A percentile compares a stretch with the other conserved stretches of the same genome.
phyloP scores from a whole-genome alignment of 2,888 invertebrate genomes.

The Dermolepida albohirtum region DNA sequence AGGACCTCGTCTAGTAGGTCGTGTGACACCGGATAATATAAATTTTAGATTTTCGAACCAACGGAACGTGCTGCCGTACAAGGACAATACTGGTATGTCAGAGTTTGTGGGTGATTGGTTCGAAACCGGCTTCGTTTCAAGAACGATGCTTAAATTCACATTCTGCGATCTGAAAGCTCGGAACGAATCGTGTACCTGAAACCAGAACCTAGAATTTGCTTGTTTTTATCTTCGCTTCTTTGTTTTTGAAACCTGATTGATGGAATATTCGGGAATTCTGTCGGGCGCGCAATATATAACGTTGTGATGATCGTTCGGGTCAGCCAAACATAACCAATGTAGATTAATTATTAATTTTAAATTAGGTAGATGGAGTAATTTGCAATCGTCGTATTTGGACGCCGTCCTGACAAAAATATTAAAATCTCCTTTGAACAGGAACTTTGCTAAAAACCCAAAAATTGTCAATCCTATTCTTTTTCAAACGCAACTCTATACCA shows the following conservation, averaged over 20 bases:
- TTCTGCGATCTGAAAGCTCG: slow-evolving; percentile 93
- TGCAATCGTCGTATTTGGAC: slow-evolving; percentile 98
- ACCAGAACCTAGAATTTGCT: slow-evolving; percentile 39
- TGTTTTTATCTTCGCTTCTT: neutral
- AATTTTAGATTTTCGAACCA: slow-evolving; percentile 97
- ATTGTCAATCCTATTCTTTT: neutral
- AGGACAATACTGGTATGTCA: slow-evolving; percentile 78
- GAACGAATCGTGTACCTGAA: slow-evolving; percentile 91
- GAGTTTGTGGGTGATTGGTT: slow-evolving; percentile 62
- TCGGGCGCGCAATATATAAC: slow-evolving; percentile 97
- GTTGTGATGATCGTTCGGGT: slow-evolving; percentile 95
- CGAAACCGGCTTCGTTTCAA: slow-evolving; percentile 78
- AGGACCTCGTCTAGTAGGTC: slow-evolving; percentile 92
- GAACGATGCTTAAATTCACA: slow-evolving; percentile 80
- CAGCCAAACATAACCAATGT: slow-evolving; percentile 92
- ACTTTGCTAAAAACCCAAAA: slow-evolving; percentile 71
- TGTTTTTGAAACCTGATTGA: slow-evolving; percentile 78
- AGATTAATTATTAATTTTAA: slow-evolving; percentile 86
- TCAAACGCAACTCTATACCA: slow-evolving; percentile 66
- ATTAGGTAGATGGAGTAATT: slow-evolving; percentile 90
- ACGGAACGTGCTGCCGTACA: slow-evolving; percentile 93
- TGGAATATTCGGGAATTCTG: slow-evolving; percentile 95
- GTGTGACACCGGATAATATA: slow-evolving; percentile 90
- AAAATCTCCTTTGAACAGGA: slow-evolving; percentile 91
- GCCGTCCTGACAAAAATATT: slow-evolving; percentile 97